Evolutionary conservation across 1,140 invertebrate genomes (phyloP).

Genomic region (Trichoplusia ni): DNA sequence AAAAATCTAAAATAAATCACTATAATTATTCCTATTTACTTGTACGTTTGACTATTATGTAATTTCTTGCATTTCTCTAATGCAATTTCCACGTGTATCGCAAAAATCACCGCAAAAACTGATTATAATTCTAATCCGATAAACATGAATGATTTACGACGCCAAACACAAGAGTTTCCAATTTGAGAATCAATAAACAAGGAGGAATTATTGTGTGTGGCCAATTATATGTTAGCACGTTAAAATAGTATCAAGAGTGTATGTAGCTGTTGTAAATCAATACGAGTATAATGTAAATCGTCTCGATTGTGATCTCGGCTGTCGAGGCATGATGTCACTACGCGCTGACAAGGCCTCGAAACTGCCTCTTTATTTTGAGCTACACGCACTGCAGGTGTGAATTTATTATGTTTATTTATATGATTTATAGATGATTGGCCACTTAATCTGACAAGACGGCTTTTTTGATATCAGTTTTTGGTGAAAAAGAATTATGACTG

Average conservation of each 20-base stretch:
- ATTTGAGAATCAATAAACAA: slow-evolving; percentile 9
- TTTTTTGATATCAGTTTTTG: no score
- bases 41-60: no score
- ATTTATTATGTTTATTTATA: slow-evolving; percentile 23
- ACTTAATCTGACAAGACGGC: no score
- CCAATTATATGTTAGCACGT: slow-evolving; percentile 56
- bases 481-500: no score
- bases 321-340: slow-evolving; percentile 65
- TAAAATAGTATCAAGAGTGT: slow-evolving; percentile 50
- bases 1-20: no score
- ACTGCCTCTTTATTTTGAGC: slow-evolving; percentile 38
- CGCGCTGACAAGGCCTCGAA: slow-evolving; percentile 50
- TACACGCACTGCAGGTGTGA: slow-evolving; percentile 19
- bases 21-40: no score
- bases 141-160: slow-evolving; percentile 16
- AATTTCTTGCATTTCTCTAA: no score
- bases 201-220: slow-evolving; percentile 34
- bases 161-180: not conserved
- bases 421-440: no score
- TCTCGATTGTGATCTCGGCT: slow-evolving; percentile 64
- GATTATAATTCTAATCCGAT: slow-evolving; percentile 15
- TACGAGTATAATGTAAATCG: slow-evolving; percentile 71
- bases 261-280: slow-evolving; percentile 63
- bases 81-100: slow-evolving; percentile 11
- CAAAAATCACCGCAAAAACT: slow-evolving; percentile 8